Evolutionary conservation across 2,888 invertebrate species (phyloP), one percentile per base, ranked within the genome.

Genomic region (Plagiodera versicolora): DNA sequence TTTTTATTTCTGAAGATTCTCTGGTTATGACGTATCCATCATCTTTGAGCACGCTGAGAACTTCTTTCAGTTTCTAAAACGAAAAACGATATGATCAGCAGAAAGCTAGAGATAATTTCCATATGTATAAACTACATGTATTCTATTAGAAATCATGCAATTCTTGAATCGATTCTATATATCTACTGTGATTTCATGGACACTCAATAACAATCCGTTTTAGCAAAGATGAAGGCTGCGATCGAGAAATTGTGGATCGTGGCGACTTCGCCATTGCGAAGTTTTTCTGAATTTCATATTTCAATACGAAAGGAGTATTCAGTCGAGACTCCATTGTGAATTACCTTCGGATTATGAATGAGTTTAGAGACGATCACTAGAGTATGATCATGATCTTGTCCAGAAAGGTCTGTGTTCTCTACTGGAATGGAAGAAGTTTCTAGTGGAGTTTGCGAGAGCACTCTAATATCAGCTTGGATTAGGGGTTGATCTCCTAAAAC

Each of bases 401-500:
- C 67, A 0, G 79, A 67, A 2, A 39, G n/a, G 1, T 14, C 11
- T n/a, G n/a, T 39, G 14, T 39, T 14, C 2, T 39, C n/a, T 6
- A 80, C 66, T 1, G 84, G 83, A 0, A 87, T 79, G n/a, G n/a
- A n/a, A 0, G 88, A 67, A 0, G 86, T 82, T 60, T 81, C 73
- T 18, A 51, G 72, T 66, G 82, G 78, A 2, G 77, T 79, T 52
- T 39, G 70, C 70, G 44, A 70, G 14, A 39, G 14, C 4, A 39
- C 11, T 4, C 1, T n/a, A 6, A 89, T 80, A 51, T 90, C 89
- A 0, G 89, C 86, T 69, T 89, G 88, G 2, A 90, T 83, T 8
- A 89, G 74, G 0, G 91, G 91, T 46, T 89, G 76, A 70, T 92
- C 89, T 39, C 84, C 86, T 0, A 92, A 80, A 0, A 86, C 80